phyloP scores from a whole-genome alignment of 2,888 invertebrate species.

The Sminthurinus aureus region DNA sequence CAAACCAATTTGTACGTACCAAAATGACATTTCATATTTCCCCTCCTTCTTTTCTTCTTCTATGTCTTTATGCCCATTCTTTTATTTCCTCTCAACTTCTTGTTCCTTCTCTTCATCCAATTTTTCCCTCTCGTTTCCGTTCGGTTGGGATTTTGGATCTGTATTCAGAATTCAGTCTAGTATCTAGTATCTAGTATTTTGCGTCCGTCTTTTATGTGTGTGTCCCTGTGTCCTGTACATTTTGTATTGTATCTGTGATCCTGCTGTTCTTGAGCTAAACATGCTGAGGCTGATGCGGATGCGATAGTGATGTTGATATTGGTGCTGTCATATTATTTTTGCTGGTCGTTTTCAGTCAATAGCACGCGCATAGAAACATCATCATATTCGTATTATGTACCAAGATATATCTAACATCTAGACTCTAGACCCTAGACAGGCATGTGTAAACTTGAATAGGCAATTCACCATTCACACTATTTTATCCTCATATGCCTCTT shows the following conservation, averaged over 20 bases:
- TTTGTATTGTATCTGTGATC: no score
- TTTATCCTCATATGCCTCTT: background rate
- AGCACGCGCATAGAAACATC: background rate
- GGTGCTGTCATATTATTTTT: no score
- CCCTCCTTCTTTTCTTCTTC: background rate
- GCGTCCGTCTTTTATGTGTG: background rate
- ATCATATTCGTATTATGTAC: no score
- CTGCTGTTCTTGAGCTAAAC: no score
- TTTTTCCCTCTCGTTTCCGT: background rate
- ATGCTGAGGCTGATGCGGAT: no score
- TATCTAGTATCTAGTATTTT: no score
- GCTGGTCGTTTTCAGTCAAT: background rate
- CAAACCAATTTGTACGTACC: conserved; percentile 32
- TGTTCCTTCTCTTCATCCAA: background rate
- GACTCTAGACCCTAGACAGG: no score
- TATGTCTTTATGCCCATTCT: background rate
- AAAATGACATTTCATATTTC: conserved; percentile 36
- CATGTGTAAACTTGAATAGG: no score
- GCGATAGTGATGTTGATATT: no score
- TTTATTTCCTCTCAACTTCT: conserved; percentile 1
- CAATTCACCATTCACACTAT: background rate
- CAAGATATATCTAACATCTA: no score
- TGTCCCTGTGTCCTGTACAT: background rate
- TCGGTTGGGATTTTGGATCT: no score
- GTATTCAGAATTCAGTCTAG: no score